Evolutionary conservation across 2,113 vertebrate species (phyloP), one percentile per base, ranked within the genome.

Genomic region (Asarcornis scutulata): DNA sequence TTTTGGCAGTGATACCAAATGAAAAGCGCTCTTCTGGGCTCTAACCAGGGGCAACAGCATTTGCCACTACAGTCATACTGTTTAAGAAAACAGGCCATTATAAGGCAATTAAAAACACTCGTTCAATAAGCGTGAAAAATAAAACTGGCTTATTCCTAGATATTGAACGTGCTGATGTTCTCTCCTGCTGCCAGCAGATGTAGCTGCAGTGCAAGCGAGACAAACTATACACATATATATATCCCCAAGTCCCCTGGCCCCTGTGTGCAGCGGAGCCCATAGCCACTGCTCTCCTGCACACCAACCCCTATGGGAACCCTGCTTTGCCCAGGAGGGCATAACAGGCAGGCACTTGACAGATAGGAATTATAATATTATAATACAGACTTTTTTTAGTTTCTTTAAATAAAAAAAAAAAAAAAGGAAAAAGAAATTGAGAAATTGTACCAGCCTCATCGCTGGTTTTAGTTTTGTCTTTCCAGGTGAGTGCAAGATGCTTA

Each of bases 111-210:
- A 18, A 40, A 58, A 4, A 50, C 11, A 5, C 50, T 7, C 36
- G 1, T 2, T 9, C 20, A 22, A 0, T 3, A n/a, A 1, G 14
- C 0, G 5, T 2, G 25, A 14, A 29, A 32, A 60, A 13, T 7
- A 89, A 64, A 81, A 5, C 11, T 7, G 63, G 83, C 72, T 34
- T 38, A 56, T 26, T 50, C 67, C 40, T 17, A 53, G 76, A 3
- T 7, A 11, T 6, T 2, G 64, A n/a, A 46, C 60, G 12, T 8
- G 26, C 22, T 46, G 88, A 68, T 48, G 59, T 58, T 17, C 76
- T 52, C 40, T 42, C 62, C 13, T 50, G 44, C 32, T 78, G 88
- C 95, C 94, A 96, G 95, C 76, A 95, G 96, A 92, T 52, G 97
- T 40, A 86, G 96, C 97, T 96, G 91, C 73, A 59, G 75, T 11